Evolutionary conservation across 1,140 invertebrate genomes (phyloP), one percentile per base, ranked within the genome.

Genomic region (Samia ricini): DNA sequence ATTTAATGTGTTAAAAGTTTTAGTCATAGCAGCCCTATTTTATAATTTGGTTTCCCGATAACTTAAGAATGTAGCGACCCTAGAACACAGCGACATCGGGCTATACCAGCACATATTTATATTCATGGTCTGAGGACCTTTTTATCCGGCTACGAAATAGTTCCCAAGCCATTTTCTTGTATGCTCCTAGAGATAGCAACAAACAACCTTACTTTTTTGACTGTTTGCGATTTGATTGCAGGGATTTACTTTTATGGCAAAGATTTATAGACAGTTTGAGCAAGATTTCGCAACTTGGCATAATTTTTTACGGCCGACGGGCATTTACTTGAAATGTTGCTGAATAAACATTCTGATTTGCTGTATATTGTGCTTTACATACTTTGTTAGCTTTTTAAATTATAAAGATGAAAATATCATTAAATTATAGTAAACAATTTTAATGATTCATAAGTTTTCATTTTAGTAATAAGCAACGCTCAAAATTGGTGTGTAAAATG

Each of bases 221-320:
- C 71, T 80, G 79, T 86, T 89, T 81, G 73, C 83, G 77, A 89
- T 88, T 89, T 88, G 85, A 89, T 89, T 89, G 85, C 77, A 64
- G 71, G 85, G 87, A 87, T 89, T 87, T 89, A 87, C 76, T 89
- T 88, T 89, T 89, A 88, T 82, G 81, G 75, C 81, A 82, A n/a
- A 84, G 77, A 85, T 89, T 89, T 87, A 89, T 85, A 83, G 82
- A 82, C 83, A 76, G 72, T 83, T 81, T 76, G 71, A 68, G 63
- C 69, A 76, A 75, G 77, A 83, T 82, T 80, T 74, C 70, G 71
- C 70, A 64, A 66, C 69, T 70, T 67, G 71, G 66, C 71, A 62
- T 69, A 81, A 76, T 83, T 76, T 86, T 78, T 69, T 76, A 71
- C 66, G 60, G 55, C 60, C 66, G 62, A 58, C 64, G 51, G 73